These are phyloP conservation scores for Acleris sparsana DNA, from an alignment of 2,888 invertebrate species.

Conservation along the genomic window DNA sequence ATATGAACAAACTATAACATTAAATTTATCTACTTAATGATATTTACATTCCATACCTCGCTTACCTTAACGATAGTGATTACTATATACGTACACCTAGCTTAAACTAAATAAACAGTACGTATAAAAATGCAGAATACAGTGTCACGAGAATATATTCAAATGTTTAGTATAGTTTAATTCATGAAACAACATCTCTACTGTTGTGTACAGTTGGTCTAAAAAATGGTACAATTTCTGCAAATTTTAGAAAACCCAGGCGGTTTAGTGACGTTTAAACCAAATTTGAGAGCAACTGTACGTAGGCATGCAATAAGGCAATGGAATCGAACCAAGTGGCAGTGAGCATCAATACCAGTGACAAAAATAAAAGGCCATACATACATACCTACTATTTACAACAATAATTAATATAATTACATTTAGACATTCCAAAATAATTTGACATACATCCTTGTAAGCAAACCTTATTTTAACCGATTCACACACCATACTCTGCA, in stretches of 20 bases:
- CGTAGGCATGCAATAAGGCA: constrained; percentile 30
- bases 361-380: constrained; percentile 9
- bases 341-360: constrained; percentile 4
- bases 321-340: constrained; percentile 42
- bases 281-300: constrained; percentile 31
- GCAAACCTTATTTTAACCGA: constrained; percentile 26
- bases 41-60: constrained; percentile 81
- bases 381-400: constrained; percentile 33
- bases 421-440: constrained; percentile 30
- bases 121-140: constrained; percentile 70
- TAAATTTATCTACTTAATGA: constrained; percentile 83
- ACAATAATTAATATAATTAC: constrained; percentile 29
- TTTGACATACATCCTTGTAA: constrained; percentile 34
- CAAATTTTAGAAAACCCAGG: constrained; percentile 27
- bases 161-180: constrained; percentile 29
- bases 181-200: constrained; percentile 19
- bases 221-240: constrained; percentile 16
- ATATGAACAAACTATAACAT: constrained; percentile 84
- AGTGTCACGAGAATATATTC: constrained; percentile 44
- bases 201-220: constrained; percentile 30
- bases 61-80: constrained; percentile 68
- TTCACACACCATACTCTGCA: constrained; percentile 70
- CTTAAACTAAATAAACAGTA: constrained; percentile 60
- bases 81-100: constrained; percentile 72
- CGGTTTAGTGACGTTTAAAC: constrained; percentile 17